These are phyloP conservation scores for Thunnus albacares DNA, from an alignment of 2,797 vertebrate genomes.

Conservation along the genomic window DNA sequence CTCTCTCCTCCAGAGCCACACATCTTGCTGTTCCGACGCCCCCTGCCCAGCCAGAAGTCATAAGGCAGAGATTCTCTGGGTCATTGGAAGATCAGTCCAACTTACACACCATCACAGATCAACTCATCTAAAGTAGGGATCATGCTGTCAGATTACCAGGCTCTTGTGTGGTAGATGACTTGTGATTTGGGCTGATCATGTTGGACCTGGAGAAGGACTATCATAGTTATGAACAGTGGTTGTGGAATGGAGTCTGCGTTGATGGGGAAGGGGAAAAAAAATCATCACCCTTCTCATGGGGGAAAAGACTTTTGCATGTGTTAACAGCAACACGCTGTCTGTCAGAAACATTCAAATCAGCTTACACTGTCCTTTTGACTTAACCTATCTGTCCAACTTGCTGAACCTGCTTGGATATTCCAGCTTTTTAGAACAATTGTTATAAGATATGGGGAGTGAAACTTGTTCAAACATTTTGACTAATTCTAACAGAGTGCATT, in stretches of 20 bases:
- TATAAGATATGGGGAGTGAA: constrained; percentile 48
- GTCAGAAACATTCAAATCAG: constrained; percentile 48
- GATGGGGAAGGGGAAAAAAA: constrained; percentile 30
- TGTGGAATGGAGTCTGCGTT: constrained; percentile 53
- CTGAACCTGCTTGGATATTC: constrained; percentile 67
- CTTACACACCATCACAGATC: constrained; percentile 37
- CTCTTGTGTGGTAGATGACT: constrained; percentile 36
- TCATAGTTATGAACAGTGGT: constrained; percentile 66
- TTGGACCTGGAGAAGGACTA: constrained; percentile 70
- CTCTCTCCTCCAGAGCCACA: constrained; percentile 81
- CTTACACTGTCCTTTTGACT: constrained; percentile 57
- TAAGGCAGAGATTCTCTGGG: constrained; percentile 51
- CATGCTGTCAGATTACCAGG: constrained; percentile 37
- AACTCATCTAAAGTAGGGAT: constrained; percentile 35
- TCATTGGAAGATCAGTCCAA: constrained; percentile 58
- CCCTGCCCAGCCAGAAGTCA: constrained; percentile 72
- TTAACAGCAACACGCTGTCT: constrained; percentile 35
- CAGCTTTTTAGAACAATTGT: constrained; percentile 54
- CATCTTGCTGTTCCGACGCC: constrained; percentile 87
- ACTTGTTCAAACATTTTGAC: constrained; percentile 33
- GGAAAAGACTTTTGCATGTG: constrained; percentile 60
- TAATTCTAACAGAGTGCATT: constrained; percentile 29
- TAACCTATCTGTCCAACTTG: constrained; percentile 40
- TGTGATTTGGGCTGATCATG: constrained; percentile 51
- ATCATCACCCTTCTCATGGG: constrained; percentile 27